Base-by-base conservation (phyloP, 1,140 invertebrate genomes). In the Phenacoccus solenopsis region DNA sequence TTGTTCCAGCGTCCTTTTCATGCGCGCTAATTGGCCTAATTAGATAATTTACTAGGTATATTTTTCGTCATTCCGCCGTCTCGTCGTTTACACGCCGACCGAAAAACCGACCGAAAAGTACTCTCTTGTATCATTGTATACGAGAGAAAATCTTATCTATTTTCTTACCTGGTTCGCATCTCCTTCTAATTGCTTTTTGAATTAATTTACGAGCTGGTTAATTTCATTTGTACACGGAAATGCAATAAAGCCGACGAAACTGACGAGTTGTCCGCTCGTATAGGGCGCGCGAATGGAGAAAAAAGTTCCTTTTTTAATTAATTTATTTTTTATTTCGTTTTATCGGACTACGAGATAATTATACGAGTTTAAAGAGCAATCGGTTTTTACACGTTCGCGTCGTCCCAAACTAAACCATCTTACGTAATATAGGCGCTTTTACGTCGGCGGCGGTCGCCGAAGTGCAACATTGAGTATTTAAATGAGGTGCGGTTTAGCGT, bases 151-250 rank as follows among this genome's bases (percentile, higher is more conserved):
- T n/a, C n/a, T n/a, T n/a, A 49, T 49, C 38, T 49, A 10, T 49
- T 49, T 49, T 16, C 20, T 49, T 49, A 16, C 38, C 16, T 32
- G 16, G 13, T 49, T 49, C 38, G 20, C 38, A 16, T 49, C 38
- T 49, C n/a, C n/a, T n/a, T n/a, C 38, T 49, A 49, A 49, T 49
- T 49, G 38, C 38, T 49, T 49, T 49, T 49, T 49, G 38, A 49
- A 49, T 49, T 49, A 49, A 49, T 49, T 49, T 49, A 49, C 38
- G 38, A 49, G 38, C 13, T n/a, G 13, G 38, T 49, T 49, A 49
- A 49, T 49, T 49, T 49, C 2, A 2, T 49, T 49, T 16, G 13
- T 49, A 49, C 38, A 49, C 38, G 38, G 38, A 49, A 49, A 49
- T n/a, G 38, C 20, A 49, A 5, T 49, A 49, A 49, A 49, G 38